phyloP scores from a whole-genome alignment of 1,140 invertebrate genomes.

The Mesaphorura yosii region DNA sequence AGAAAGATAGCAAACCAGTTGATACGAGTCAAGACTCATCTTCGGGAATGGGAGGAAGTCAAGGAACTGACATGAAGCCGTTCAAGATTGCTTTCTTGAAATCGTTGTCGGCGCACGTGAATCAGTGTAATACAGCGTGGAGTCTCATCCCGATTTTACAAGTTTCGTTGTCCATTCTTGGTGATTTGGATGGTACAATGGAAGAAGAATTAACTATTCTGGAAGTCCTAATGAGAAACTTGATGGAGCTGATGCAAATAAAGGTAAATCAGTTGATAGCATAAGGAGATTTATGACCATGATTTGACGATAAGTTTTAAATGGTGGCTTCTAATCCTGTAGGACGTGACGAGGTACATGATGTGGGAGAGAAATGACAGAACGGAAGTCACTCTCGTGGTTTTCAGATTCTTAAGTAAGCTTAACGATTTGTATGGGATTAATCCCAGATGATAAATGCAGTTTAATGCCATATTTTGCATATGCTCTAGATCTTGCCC shows the following conservation, averaged over 20 bases:
- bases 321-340: not conserved
- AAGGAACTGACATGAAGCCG: too few species aligned
- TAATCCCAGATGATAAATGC: not conserved
- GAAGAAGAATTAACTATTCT: conserved; percentile 25
- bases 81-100: conserved; percentile 56
- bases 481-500: too few species aligned
- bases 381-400: conserved; percentile 26
- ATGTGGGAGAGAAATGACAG: conserved; percentile 23
- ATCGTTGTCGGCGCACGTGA: conserved; percentile 50
- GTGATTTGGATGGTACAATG: conserved; percentile 44
- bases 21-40: too few species aligned
- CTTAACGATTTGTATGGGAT: not conserved
- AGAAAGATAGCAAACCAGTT: too few species aligned
- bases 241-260: conserved; percentile 25
- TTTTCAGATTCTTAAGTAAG: conserved; percentile 25
- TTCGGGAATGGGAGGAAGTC: too few species aligned
- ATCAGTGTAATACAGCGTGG: conserved; percentile 54
- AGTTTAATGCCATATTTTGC: too few species aligned
- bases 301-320: not conserved
- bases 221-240: conserved; percentile 14
- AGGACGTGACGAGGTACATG: conserved; percentile 11
- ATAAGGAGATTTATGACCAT: conserved; percentile 1
- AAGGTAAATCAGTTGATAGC: too few species aligned
- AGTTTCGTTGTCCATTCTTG: conserved; percentile 79
- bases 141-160: conserved; percentile 77